A percentile compares a stretch with the other conserved stretches of the same genome.
These are phyloP conservation scores for Pocota personata DNA, from an alignment of 2,888 invertebrate genomes.

Conservation along the genomic window DNA sequence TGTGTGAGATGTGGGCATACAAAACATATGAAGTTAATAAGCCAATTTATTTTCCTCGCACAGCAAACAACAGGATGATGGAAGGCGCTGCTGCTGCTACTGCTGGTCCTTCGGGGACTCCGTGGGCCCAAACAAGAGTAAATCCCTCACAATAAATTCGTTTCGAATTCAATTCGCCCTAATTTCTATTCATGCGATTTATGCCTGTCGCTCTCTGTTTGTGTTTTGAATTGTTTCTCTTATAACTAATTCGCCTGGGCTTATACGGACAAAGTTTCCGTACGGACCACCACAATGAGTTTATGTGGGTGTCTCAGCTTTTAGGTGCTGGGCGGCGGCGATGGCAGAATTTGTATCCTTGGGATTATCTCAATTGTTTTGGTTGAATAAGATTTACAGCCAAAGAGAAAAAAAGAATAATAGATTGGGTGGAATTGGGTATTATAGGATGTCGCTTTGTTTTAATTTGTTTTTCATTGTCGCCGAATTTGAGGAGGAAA, in stretches of 20 bases:
- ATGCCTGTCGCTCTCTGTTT: constrained; percentile 57
- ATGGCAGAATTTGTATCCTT: constrained; percentile 63
- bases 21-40: constrained; percentile 71
- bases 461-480: constrained; percentile 54
- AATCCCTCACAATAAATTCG: constrained; percentile 71
- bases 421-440: constrained; percentile 45
- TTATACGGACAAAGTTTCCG: constrained; percentile 36
- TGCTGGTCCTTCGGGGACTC: constrained; percentile 44
- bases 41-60: constrained; percentile 71
- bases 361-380: constrained; percentile 68
- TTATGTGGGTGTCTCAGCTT: constrained; percentile 10
- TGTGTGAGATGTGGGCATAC: constrained; percentile 65
- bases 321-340: constrained; percentile 14
- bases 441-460: constrained; percentile 47
- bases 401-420: constrained; percentile 25
- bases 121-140: constrained; percentile 25
- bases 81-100: neutral
- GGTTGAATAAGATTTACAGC: constrained; percentile 65
- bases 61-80: constrained; percentile 2
- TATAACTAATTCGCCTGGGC: constrained; percentile 57
- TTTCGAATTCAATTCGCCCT: constrained; percentile 73
- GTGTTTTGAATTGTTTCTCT: constrained; percentile 66
- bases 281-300: neutral
- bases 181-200: constrained; percentile 73
- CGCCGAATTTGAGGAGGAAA: constrained; percentile 18